Percentiles rank a stretch among this genome's conserved stretches.
Evolutionary conservation across 2,888 invertebrate species (phyloP).

Genomic region (Calameuta pallipes): DNA sequence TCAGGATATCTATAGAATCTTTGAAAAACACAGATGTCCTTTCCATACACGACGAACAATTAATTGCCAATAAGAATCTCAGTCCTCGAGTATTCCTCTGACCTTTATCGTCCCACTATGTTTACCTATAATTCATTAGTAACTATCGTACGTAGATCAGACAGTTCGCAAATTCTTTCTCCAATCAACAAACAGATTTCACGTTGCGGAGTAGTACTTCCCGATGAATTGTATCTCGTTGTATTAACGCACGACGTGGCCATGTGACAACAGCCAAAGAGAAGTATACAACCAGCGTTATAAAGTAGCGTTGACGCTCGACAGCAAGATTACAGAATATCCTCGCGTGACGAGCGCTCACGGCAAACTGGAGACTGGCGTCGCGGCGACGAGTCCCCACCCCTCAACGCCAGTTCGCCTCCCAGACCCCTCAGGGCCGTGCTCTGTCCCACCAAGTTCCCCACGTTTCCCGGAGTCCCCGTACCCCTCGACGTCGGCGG

Average conservation of each 20-base stretch:
- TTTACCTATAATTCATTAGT: background rate
- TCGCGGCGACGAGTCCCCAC: constrained; percentile 59
- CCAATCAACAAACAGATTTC: background rate
- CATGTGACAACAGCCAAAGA: background rate
- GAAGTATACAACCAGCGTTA: background rate
- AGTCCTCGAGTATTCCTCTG: background rate
- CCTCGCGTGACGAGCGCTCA: constrained; percentile 84
- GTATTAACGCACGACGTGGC: background rate
- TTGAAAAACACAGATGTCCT: background rate
- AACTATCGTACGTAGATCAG: background rate
- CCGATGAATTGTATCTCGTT: background rate
- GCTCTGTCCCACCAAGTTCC: constrained; percentile 62
- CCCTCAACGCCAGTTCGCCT: constrained; percentile 29
- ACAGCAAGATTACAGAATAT: constrained; percentile 69
- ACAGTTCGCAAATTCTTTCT: background rate
- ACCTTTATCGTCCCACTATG: background rate
- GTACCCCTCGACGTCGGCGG: constrained; percentile 43
- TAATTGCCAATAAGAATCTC: background rate
- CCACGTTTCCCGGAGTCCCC: constrained; percentile 65
- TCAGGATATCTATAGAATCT: background rate
- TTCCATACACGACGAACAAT: background rate
- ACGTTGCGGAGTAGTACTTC: background rate
- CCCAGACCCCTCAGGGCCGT: constrained; percentile 48
- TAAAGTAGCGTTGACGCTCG: constrained; percentile 32
- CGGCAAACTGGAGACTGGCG: constrained; percentile 77